Conservation (phyloP, 2,797 vertebrate species). For the Rhyacichthys aspro region DNA sequence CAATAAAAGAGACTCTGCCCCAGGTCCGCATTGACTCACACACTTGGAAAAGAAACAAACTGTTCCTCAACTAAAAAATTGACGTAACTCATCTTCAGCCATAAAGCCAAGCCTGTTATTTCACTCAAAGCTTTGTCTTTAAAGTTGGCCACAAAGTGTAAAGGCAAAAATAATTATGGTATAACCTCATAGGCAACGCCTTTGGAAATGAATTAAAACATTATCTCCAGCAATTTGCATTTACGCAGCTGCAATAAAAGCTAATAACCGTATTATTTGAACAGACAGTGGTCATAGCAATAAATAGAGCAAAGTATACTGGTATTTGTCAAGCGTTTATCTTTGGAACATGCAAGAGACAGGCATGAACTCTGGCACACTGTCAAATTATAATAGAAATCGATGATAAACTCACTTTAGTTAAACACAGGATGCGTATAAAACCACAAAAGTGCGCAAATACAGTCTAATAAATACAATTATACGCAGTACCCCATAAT, state of each 20-base stretch:
- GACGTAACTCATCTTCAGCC: not conserved
- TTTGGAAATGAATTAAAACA: slow-evolving; percentile 16
- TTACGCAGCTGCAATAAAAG: not conserved
- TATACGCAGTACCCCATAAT: slow-evolving; percentile 13
- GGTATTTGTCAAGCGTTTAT: no score
- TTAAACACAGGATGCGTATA: slow-evolving; percentile 36
- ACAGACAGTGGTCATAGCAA: no score
- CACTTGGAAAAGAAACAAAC: slow-evolving; percentile 17
- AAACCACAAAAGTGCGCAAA: slow-evolving; percentile 7
- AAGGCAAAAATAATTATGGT: slow-evolving; percentile 12
- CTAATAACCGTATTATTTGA: slow-evolving; percentile 3
- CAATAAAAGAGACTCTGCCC: slow-evolving; percentile 24
- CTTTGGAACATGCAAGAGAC: no score
- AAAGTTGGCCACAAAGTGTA: slow-evolving; percentile 5
- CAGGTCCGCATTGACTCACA: slow-evolving; percentile 59
- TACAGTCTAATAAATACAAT: slow-evolving; percentile 16
- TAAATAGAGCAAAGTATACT: no score
- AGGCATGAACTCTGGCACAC: no score
- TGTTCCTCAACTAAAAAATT: slow-evolving; percentile 13
- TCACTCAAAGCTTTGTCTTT: not conserved
- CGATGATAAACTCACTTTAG: slow-evolving; percentile 1
- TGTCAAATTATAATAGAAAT: no score
- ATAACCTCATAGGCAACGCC: slow-evolving; percentile 47
- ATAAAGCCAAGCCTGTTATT: not conserved
- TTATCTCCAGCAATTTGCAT: slow-evolving; percentile 6